phyloP scores from a whole-genome alignment of 2,797 vertebrate genomes.

The Tarsius wallacei region DNA sequence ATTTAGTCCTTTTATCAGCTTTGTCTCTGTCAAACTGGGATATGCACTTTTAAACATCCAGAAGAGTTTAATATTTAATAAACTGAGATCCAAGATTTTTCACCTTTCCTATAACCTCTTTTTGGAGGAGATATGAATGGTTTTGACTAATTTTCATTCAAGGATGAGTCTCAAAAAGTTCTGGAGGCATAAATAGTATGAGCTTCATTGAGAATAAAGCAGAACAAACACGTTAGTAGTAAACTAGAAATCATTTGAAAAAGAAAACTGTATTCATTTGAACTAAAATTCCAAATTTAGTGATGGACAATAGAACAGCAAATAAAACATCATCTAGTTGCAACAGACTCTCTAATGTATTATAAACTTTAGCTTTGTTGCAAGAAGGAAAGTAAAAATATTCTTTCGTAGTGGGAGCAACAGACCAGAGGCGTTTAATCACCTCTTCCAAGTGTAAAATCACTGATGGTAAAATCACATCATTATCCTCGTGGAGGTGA shows the following conservation, averaged over 20 bases:
- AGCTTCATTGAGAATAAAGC: background rate
- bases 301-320: background rate
- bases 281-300: slow-evolving; percentile 13
- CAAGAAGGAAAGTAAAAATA: background rate
- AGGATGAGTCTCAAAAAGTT: slow-evolving; percentile 37
- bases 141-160: slow-evolving; percentile 27
- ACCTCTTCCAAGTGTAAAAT: slow-evolving; percentile 50
- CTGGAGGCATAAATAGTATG: background rate
- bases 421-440: slow-evolving; percentile 50
- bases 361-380: slow-evolving; percentile 34
- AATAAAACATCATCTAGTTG: background rate
- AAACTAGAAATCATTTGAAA: slow-evolving; percentile 14
- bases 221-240: background rate
- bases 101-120: background rate
- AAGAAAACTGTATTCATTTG: background rate
- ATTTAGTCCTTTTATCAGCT: background rate
- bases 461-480: slow-evolving; percentile 27
- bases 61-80: slow-evolving; percentile 7
- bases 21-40: background rate
- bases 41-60: background rate
- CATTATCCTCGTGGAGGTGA: slow-evolving; percentile 45
- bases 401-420: background rate
- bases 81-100: background rate
- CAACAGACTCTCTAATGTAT: background rate
- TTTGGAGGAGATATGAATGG: background rate